These are phyloP conservation scores for Drosophila leontia DNA, from an alignment of 1,140 invertebrate genomes.

Conservation along the genomic window DNA sequence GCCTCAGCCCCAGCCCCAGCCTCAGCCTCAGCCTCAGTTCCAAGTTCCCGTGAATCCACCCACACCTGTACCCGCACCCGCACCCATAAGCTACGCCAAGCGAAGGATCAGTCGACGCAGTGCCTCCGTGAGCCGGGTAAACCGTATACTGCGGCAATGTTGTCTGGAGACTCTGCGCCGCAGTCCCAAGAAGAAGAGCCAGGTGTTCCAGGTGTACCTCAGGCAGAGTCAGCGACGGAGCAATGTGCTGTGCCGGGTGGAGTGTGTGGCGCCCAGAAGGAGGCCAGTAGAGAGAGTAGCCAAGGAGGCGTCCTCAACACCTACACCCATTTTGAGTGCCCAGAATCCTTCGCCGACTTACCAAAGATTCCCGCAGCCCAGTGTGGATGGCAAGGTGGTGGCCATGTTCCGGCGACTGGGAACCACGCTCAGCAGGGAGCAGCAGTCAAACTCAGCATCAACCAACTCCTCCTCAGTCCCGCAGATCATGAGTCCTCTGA, in stretches of 20 bases:
- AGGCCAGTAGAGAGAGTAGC: constrained; percentile 8
- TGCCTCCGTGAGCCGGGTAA: constrained; percentile 31
- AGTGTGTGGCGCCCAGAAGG: constrained; percentile 31
- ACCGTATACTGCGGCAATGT: constrained; percentile 49
- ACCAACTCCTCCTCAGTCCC: constrained; percentile 14
- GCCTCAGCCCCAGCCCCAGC: not conserved
- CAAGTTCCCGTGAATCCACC: constrained; percentile 27
- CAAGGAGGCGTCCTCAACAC: constrained; percentile 15
- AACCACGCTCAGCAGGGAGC: constrained; percentile 65
- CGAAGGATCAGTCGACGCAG: constrained; percentile 42
- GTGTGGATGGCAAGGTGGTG: constrained; percentile 80
- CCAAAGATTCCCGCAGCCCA: constrained; percentile 72
- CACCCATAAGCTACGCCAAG: constrained; percentile 59
- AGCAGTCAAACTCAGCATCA: not conserved
- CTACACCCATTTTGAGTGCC: constrained; percentile 10
- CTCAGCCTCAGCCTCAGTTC: constrained; percentile 5
- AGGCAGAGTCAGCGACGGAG: constrained; percentile 23
- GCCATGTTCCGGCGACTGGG: constrained; percentile 79
- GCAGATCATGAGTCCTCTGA: constrained; percentile 75
- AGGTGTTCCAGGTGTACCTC: constrained; percentile 25
- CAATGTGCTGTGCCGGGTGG: constrained; percentile 33
- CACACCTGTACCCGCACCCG: constrained; percentile 2
- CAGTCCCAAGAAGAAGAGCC: constrained; percentile 38
- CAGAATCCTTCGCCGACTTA: constrained; percentile 17
- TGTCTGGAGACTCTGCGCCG: constrained; percentile 42